Evolutionary conservation across 2,113 vertebrate species (phyloP).

Genomic region (Synodontis membranacea): DNA sequence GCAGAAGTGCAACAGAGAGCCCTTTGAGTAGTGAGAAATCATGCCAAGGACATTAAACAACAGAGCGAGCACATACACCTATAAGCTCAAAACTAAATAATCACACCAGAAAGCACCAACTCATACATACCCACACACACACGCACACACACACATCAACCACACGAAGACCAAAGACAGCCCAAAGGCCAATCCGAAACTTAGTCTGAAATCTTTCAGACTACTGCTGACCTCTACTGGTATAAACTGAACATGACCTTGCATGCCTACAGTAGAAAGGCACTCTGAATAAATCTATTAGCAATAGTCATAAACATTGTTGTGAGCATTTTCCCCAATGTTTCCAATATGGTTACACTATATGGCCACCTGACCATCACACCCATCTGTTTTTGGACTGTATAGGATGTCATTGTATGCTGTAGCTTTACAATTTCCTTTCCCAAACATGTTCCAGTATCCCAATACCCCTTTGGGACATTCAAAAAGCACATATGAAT

Average conservation of each 20-base stretch:
- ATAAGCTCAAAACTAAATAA: neutral
- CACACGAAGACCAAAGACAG: neutral
- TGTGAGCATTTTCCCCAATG: neutral
- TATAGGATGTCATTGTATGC: neutral
- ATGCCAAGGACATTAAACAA: neutral
- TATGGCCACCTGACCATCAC: neutral
- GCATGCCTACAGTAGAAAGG: neutral
- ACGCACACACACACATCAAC: neutral
- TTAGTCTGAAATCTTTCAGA: neutral
- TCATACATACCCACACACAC: neutral
- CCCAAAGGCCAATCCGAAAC: neutral
- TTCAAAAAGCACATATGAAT: too few species aligned
- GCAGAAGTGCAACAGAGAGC: neutral
- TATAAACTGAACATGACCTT: neutral
- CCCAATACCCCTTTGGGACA: neutral
- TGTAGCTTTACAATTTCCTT: neutral
- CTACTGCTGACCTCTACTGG: conserved; percentile 37
- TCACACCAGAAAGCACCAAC: neutral
- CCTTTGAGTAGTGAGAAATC: neutral
- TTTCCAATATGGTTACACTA: neutral
- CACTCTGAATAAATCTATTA: neutral
- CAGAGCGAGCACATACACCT: neutral
- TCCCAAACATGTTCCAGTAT: neutral
- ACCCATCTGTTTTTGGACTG: neutral
- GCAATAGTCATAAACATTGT: neutral